Percentiles rank a stretch among this genome's conserved stretches.
Evolutionary conservation across 1,140 invertebrate species (phyloP).

Genomic region (Triops cancriformis): DNA sequence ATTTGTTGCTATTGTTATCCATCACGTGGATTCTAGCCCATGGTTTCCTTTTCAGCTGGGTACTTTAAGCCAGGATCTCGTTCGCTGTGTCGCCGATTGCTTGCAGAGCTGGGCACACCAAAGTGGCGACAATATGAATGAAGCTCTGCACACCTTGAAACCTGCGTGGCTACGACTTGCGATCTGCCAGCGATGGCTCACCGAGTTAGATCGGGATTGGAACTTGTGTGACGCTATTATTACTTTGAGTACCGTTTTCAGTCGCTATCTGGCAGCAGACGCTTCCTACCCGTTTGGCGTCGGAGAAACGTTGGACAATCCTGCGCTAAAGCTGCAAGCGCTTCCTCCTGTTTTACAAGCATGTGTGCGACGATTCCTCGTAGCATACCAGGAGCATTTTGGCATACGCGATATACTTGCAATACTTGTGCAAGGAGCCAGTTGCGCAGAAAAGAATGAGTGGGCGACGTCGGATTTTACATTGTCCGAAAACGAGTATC

Average conservation of each 20-base stretch:
- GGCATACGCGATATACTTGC: conserved; percentile 1
- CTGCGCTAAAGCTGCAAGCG: neutral
- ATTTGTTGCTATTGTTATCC: neutral
- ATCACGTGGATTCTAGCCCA: neutral
- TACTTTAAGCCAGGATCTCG: neutral
- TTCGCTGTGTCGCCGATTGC: neutral
- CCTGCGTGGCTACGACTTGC: neutral
- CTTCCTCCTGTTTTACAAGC: neutral
- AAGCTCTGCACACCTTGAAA: neutral
- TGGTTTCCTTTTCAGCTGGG: neutral
- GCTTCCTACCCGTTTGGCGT: neutral
- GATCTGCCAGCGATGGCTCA: neutral
- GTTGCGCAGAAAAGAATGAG: neutral
- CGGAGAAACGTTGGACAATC: neutral
- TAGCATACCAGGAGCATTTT: neutral
- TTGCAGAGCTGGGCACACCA: neutral
- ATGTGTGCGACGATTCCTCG: neutral
- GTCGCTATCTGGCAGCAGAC: neutral
- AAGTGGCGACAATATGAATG: neutral
- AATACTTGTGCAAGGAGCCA: neutral
- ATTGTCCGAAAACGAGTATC: neutral
- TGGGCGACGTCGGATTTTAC: neutral
- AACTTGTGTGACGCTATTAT: neutral
- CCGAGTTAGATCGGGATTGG: neutral
- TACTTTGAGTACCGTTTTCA: neutral